phyloP scores from a whole-genome alignment of 2,797 vertebrate species.

The Avahi laniger region DNA sequence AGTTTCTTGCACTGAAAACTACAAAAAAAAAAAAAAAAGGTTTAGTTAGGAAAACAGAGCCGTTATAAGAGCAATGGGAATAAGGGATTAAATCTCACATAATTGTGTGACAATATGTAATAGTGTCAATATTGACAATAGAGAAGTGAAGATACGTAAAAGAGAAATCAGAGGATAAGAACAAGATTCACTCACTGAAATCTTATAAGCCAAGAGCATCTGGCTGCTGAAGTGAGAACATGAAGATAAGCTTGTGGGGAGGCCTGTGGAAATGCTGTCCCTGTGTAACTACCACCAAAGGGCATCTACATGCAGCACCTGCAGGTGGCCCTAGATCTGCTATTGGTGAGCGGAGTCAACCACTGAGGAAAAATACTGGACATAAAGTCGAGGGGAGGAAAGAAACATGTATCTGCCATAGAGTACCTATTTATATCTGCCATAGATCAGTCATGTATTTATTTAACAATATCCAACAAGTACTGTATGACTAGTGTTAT shows the following conservation, averaged over 20 bases:
- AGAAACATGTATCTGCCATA: neutral
- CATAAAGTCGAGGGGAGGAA: neutral
- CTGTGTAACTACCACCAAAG: neutral
- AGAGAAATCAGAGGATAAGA: neutral
- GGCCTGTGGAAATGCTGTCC: neutral
- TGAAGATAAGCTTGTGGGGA: neutral
- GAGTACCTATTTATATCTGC: neutral
- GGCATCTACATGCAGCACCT: neutral
- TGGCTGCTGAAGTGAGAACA: neutral
- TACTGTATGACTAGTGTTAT: neutral
- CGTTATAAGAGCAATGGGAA: neutral
- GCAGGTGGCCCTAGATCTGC: rapidly evolving
- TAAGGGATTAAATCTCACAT: neutral
- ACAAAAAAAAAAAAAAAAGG: too few species aligned
- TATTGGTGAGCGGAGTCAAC: neutral
- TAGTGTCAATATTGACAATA: too few species aligned
- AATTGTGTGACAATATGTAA: neutral
- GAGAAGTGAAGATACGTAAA: neutral
- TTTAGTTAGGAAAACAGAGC: neutral
- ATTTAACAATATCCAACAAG: neutral
- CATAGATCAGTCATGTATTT: neutral
- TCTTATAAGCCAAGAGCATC: neutral
- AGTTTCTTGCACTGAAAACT: neutral
- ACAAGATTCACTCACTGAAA: neutral
- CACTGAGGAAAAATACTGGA: neutral